A percentile compares a stretch with the other conserved stretches of the same genome.
Evolutionary conservation across 1,140 invertebrate genomes (phyloP).

Genomic region (Arion vulgaris): DNA sequence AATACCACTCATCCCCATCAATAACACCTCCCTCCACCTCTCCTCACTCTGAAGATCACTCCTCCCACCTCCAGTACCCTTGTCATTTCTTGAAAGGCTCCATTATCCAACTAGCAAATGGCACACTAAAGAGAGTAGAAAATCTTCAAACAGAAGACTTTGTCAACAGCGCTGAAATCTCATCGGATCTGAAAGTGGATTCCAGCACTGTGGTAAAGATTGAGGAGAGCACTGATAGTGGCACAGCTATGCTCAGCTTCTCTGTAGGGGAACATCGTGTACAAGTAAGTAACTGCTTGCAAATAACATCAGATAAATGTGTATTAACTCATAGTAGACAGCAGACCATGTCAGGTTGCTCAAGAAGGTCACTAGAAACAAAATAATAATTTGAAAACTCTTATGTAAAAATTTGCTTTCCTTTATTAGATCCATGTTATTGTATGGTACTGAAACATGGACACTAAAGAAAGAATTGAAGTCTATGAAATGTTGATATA

Average conservation of each 20-base stretch:
- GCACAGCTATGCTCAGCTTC: conserved; percentile 72
- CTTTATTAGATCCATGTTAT: no score
- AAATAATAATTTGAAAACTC: no score
- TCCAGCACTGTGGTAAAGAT: conserved; percentile 75
- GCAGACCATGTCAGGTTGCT: no score
- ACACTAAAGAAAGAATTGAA: no score
- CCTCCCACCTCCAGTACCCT: conserved; percentile 66
- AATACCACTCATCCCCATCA: conserved; percentile 21
- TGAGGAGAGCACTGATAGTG: conserved; percentile 63
- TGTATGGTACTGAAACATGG: no score
- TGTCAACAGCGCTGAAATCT: conserved; percentile 73
- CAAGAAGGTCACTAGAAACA: no score
- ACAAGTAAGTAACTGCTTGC: conserved; percentile 60
- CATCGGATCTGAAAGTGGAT: conserved; percentile 74
- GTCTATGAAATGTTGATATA: no score
- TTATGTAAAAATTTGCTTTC: no score
- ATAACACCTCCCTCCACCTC: neutral
- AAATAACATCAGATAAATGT: neutral
- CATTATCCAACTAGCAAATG: conserved; percentile 81
- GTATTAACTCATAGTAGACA: no score
- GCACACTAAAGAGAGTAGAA: conserved; percentile 83
- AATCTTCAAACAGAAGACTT: conserved; percentile 77
- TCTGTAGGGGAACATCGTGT: conserved; percentile 72
- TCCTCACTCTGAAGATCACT: neutral
- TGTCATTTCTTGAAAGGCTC: conserved; percentile 79